Base-by-base conservation (phyloP, 1,140 invertebrate genomes). In the Andrena cerasifolii region DNA sequence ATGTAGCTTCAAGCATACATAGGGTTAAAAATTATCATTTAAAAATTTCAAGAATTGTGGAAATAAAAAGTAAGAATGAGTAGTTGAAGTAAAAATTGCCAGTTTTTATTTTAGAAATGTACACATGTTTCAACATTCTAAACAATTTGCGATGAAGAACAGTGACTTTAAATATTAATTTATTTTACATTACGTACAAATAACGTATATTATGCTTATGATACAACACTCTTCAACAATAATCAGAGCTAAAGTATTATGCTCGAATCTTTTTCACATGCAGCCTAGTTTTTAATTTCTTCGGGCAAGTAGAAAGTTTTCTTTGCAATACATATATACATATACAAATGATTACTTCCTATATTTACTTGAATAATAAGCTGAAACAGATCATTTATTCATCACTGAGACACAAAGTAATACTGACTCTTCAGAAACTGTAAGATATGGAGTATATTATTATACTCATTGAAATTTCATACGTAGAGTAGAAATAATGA, bases 301-400 rank as follows among this genome's bases (percentile, higher is more conserved):
- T 47, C 28, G n/a, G 31, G 53, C 33, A 63, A 79, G 53, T 24
- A 58, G 16, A 21, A 76, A 76, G 68, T 53, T 45, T 51, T 67
- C 16, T 40, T 45, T 58, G 16, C 54, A 62, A 79, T 79, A 53
- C 58, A 70, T 58, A 80, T 66, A 53, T 79, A 59, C 59, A 56
- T 63, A 70, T 58, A 80, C 70, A 53, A 82, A 59, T 63, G 59
- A 76, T 59, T 16, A 68, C 65, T 79, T 72, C 61, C 65, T 56
- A 63, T 2, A 47, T 86, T 93, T 93, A 95, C 87, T 95, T 95
- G 87, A 95, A 95, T 26, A 95, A 91, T 87, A 95, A 94, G 90
- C 95, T 95, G 93, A 73, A 85, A 85, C 72, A 84, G 5, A 79
- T 28, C 33, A 80, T 56, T 85, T 84, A 84, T 78, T 84, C 83